These are phyloP conservation scores for Lepidochrysops patricia DNA, from an alignment of 2,888 invertebrate genomes.

Conservation along the genomic window DNA sequence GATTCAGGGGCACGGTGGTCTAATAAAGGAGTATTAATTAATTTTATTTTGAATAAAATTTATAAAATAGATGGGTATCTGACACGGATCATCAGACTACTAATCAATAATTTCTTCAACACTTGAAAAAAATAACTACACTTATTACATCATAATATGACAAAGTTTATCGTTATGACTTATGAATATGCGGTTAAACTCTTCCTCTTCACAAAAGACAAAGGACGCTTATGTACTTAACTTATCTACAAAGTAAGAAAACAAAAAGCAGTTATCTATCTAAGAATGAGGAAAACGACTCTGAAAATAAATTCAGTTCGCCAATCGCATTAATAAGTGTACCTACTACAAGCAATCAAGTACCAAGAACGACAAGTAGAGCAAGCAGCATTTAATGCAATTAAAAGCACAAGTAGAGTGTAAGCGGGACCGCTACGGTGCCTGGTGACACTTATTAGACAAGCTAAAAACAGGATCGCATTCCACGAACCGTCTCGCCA, in stretches of 20 bases:
- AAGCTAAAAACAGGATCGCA: slow-evolving; percentile 40
- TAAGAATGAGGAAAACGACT: not conserved
- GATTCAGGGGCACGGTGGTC: too few species aligned
- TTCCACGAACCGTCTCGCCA: slow-evolving; percentile 41
- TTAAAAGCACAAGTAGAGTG: slow-evolving; percentile 67
- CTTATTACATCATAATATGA: too few species aligned
- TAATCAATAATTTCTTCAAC: too few species aligned
- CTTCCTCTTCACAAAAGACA: not conserved
- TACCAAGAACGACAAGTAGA: slow-evolving; percentile 16
- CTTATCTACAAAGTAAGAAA: not conserved
- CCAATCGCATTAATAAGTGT: slow-evolving; percentile 5
- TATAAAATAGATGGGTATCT: too few species aligned
- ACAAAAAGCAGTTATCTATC: not conserved
- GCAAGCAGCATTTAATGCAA: slow-evolving; percentile 31
- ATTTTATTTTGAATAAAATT: too few species aligned
- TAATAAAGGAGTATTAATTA: too few species aligned
- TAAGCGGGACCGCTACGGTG: slow-evolving; percentile 50
- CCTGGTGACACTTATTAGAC: slow-evolving; percentile 59
- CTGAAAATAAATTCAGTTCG: not conserved
- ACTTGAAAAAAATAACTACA: too few species aligned
- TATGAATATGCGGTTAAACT: not conserved
- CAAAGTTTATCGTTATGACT: too few species aligned
- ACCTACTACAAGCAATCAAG: slow-evolving; percentile 15
- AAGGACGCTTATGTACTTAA: not conserved
- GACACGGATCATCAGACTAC: too few species aligned